A percentile compares a stretch with the other conserved stretches of the same genome.
These are phyloP conservation scores for Brevimyrus niger DNA, from an alignment of 2,113 vertebrate genomes.

Conservation along the genomic window DNA sequence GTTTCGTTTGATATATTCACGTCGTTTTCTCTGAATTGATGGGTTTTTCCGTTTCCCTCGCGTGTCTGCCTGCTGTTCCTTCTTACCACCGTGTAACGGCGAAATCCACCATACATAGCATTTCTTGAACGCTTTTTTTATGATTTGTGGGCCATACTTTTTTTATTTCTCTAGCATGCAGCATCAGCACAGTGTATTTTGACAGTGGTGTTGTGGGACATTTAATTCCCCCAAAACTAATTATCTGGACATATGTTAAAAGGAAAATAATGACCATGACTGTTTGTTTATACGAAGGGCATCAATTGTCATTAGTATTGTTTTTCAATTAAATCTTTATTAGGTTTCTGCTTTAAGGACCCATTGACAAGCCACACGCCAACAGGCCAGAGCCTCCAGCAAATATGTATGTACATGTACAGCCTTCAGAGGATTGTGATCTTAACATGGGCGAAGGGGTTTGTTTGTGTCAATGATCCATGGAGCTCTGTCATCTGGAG, in stretches of 20 bases:
- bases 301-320: neutral
- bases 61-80: neutral
- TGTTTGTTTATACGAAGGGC: neutral
- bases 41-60: neutral
- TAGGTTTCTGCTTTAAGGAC: neutral
- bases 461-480: neutral
- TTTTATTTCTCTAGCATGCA: neutral
- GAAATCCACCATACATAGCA: neutral
- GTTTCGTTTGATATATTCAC: neutral
- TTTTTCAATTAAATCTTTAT: neutral
- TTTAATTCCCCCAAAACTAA: neutral
- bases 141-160: neutral
- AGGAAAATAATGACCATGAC: neutral
- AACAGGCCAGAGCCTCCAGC: neutral
- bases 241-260: neutral
- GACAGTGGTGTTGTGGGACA: neutral
- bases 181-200: neutral
- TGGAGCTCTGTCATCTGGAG: neutral
- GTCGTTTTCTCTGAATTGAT: neutral
- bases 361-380: neutral
- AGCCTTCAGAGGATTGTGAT: neutral
- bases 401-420: neutral
- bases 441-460: neutral
- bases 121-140: neutral
- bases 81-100: neutral